These are phyloP conservation scores for Tyrannus savana DNA, from an alignment of 2,113 vertebrate genomes.

Conservation along the genomic window DNA sequence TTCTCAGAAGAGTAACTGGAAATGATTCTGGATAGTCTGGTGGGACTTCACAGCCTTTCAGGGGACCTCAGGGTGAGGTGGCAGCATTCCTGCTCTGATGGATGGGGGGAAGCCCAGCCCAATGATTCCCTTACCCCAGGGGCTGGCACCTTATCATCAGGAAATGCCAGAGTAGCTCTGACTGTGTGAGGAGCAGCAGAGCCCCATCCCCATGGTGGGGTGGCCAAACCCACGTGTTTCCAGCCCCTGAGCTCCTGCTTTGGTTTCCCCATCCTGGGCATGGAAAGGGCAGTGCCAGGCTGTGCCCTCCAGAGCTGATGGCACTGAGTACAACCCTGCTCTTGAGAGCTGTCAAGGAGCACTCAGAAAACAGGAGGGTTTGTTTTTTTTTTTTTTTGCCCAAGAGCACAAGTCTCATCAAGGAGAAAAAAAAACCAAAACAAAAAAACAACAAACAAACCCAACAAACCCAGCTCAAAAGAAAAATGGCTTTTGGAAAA, in stretches of 20 bases:
- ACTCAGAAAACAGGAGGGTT: not conserved
- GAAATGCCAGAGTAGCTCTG: rapidly evolving
- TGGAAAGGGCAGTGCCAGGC: not conserved
- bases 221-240: rapidly evolving
- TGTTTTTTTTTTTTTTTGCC: not conserved
- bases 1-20: not conserved
- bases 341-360: not conserved
- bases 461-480: not conserved
- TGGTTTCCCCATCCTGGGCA: not conserved
- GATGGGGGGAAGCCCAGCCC: not conserved
- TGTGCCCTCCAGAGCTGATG: rapidly evolving
- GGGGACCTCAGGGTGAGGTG: not conserved
- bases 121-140: not conserved
- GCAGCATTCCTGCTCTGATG: not conserved
- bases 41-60: not conserved
- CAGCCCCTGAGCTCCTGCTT: not conserved
- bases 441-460: no score
- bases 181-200: not conserved
- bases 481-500: not conserved
- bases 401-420: not conserved
- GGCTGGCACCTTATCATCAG: rapidly evolving
- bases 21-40: not conserved
- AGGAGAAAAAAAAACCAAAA: not conserved
- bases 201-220: no score
- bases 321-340: rapidly evolving